Conservation (phyloP, 2,888 invertebrate species). For the Lydus trimaculatus region DNA sequence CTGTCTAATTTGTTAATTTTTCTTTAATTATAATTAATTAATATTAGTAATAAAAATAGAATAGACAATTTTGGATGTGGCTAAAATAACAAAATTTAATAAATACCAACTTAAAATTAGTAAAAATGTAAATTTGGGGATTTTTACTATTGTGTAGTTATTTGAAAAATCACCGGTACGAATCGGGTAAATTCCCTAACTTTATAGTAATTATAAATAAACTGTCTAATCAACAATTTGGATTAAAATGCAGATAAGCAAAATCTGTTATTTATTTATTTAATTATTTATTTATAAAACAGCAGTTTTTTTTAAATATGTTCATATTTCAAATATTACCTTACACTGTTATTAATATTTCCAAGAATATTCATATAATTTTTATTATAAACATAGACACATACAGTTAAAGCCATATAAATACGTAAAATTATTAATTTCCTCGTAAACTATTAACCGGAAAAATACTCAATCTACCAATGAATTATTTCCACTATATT, state of each 20-base stretch:
- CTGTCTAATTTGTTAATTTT: no score
- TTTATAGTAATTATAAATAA: no score
- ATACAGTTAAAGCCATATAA: background rate
- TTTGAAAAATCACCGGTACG: no score
- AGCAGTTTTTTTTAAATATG: background rate
- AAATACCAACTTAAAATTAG: background rate
- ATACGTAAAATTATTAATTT: background rate
- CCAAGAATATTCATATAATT: background rate
- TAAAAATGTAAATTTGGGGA: background rate
- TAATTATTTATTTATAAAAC: no score
- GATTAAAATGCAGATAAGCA: no score
- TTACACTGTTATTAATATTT: background rate
- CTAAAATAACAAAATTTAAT: background rate
- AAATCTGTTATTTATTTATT: no score
- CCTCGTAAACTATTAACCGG: background rate
- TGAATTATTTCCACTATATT: background rate
- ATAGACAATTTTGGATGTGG: background rate
- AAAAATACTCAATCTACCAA: background rate
- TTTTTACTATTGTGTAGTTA: no score
- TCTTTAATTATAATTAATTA: no score
- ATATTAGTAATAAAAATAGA: no score
- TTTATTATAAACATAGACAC: background rate
- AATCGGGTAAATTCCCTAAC: no score
- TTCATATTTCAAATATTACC: background rate
- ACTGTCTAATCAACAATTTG: no score